phyloP scores from a whole-genome alignment of 2,888 invertebrate species.

The Congeria kusceri region DNA sequence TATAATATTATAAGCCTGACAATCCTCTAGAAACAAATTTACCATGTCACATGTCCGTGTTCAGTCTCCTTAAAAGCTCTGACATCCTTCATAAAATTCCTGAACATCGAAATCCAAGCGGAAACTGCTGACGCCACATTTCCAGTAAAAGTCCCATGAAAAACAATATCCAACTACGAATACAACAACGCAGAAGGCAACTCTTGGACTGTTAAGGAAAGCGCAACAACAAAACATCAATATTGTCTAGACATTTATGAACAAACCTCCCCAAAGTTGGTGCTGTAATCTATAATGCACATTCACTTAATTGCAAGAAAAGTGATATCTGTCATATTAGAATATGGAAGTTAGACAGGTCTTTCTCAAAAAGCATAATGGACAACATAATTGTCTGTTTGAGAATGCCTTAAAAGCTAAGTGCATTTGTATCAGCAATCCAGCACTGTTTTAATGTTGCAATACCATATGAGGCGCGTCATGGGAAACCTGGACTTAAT shows the following conservation, averaged over 20 bases:
- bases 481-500: too few relatives aligned
- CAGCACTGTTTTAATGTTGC: too few relatives aligned
- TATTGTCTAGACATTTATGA: constrained; percentile 51
- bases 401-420: too few relatives aligned
- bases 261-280: constrained; percentile 31
- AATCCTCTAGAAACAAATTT: too few relatives aligned
- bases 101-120: not conserved
- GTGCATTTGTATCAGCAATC: too few relatives aligned
- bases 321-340: constrained; percentile 10
- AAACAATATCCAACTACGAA: constrained; percentile 21
- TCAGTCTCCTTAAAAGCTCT: too few relatives aligned
- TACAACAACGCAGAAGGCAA: not conserved
- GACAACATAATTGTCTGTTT: too few relatives aligned
- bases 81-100: too few relatives aligned
- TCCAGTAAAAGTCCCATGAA: not conserved
- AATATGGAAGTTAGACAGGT: constrained; percentile 4
- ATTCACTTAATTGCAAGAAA: constrained; percentile 18
- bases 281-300: constrained; percentile 35
- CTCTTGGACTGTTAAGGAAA: not conserved
- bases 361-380: not conserved
- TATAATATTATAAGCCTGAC: too few relatives aligned
- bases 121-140: constrained; percentile 31
- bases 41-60: too few relatives aligned
- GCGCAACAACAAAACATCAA: constrained; percentile 52
- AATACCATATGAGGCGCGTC: too few relatives aligned